A percentile compares a stretch with the other conserved stretches of the same genome.
Evolutionary conservation across 2,888 invertebrate genomes (phyloP).

Genomic region (Heteromurus nitidus): DNA sequence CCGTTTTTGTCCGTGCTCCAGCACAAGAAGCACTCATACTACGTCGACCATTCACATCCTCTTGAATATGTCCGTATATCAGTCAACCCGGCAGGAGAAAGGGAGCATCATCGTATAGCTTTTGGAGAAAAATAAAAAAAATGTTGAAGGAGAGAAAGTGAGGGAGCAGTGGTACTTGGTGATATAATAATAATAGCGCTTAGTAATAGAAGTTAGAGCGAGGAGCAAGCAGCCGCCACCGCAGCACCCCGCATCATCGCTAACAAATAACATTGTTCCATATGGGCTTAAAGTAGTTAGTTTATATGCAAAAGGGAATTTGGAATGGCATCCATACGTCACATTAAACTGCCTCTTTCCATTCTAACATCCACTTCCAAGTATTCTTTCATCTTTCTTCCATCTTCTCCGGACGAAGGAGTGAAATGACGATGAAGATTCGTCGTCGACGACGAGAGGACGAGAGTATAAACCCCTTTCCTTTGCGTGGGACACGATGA

Average conservation of each 20-base stretch:
- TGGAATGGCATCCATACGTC: constrained; percentile 73
- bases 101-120: no score
- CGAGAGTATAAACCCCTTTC: no score
- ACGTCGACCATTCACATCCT: constrained; percentile 36
- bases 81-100: constrained; percentile 47
- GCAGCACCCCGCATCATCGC: constrained; percentile 54
- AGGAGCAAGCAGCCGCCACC: constrained; percentile 52
- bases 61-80: constrained; percentile 59
- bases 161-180: constrained; percentile 14
- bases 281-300: constrained; percentile 73
- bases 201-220: constrained; percentile 30
- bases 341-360: constrained; percentile 70
- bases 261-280: constrained; percentile 68
- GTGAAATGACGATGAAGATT: constrained; percentile 11
- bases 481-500: not conserved
- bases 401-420: not conserved
- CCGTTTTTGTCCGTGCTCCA: constrained; percentile 54
- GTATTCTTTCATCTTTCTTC: constrained; percentile 31
- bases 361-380: constrained; percentile 45
- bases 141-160: constrained; percentile 13
- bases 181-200: constrained; percentile 62
- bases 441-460: not conserved
- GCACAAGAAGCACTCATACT: constrained; percentile 31
- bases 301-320: constrained; percentile 74
- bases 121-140: constrained; percentile 25